These are phyloP conservation scores for Pseudorasbora parva DNA, from an alignment of 2,113 vertebrate species.

Conservation along the genomic window DNA sequence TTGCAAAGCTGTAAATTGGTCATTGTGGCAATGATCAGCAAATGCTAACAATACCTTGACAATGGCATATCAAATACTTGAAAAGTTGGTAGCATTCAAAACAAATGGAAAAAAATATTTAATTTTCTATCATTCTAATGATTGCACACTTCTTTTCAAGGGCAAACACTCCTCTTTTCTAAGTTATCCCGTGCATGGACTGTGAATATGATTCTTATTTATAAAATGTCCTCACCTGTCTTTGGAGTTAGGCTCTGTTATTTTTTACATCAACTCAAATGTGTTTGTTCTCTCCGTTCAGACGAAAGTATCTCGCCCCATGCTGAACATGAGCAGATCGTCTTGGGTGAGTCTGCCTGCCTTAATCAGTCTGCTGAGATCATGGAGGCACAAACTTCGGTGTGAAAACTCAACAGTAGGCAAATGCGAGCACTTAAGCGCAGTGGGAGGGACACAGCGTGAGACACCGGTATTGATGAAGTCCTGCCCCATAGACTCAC, in stretches of 20 bases:
- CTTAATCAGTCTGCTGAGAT: constrained; percentile 5
- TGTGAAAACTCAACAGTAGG: constrained; percentile 40
- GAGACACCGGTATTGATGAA: constrained; percentile 46
- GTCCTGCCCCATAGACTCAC: constrained; percentile 41
- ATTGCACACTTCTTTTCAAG: neutral
- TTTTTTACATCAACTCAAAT: neutral
- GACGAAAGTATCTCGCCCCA: neutral
- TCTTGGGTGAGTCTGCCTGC: constrained; percentile 19
- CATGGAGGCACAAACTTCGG: neutral
- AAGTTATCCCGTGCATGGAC: neutral
- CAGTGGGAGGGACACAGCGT: constrained; percentile 46
- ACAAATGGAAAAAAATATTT: neutral
- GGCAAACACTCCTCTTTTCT: neutral
- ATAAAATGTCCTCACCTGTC: neutral
- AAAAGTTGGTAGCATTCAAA: neutral
- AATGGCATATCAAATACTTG: neutral
- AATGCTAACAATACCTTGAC: neutral
- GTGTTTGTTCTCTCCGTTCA: neutral
- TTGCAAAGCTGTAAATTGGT: too few relatives aligned
- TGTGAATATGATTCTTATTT: neutral
- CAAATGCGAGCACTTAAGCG: constrained; percentile 45
- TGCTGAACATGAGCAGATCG: neutral
- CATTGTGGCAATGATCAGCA: too few relatives aligned
- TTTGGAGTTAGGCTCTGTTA: neutral
- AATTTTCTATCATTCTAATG: neutral